A percentile compares a stretch with the other conserved stretches of the same genome.
These are phyloP conservation scores for Scaptomyza reducta DNA, from an alignment of 2,888 invertebrate genomes.

Conservation along the genomic window DNA sequence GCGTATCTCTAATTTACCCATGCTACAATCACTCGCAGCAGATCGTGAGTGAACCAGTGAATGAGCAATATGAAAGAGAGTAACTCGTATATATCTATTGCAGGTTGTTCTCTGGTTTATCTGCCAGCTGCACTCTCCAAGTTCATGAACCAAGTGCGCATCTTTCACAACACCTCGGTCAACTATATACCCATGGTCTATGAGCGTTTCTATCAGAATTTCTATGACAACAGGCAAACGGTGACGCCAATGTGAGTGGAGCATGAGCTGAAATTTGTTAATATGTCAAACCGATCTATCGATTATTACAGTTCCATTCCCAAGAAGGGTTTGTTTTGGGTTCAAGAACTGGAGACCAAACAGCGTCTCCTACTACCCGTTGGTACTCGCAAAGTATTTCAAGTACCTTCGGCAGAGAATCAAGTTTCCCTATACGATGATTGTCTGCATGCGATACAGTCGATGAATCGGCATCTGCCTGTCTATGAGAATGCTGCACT, in stretches of 20 bases:
- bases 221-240: conserved; percentile 81
- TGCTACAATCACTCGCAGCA: conserved; percentile 81
- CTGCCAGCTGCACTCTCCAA: conserved; percentile 82
- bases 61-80: neutral
- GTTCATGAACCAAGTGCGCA: conserved; percentile 82
- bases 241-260: conserved; percentile 76
- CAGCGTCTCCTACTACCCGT: conserved; percentile 79
- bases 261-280: neutral
- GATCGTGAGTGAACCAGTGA: conserved; percentile 79
- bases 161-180: conserved; percentile 83
- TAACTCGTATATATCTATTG: conserved; percentile 11
- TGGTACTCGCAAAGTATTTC: conserved; percentile 79
- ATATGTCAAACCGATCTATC: neutral
- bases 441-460: conserved; percentile 78
- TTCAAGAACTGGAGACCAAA: conserved; percentile 80
- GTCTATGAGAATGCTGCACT: conserved; percentile 76
- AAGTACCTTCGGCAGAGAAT: conserved; percentile 78
- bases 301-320: conserved; percentile 39
- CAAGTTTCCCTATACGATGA: conserved; percentile 81
- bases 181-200: conserved; percentile 84
- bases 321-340: conserved; percentile 76
- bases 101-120: conserved; percentile 83
- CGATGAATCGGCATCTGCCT: conserved; percentile 72
- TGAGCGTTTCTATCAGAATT: conserved; percentile 82
- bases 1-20: conserved; percentile 80